Evolutionary conservation across 2,797 vertebrate species (phyloP), one percentile per base, ranked within the genome.

Genomic region (Chrosomus eos): DNA sequence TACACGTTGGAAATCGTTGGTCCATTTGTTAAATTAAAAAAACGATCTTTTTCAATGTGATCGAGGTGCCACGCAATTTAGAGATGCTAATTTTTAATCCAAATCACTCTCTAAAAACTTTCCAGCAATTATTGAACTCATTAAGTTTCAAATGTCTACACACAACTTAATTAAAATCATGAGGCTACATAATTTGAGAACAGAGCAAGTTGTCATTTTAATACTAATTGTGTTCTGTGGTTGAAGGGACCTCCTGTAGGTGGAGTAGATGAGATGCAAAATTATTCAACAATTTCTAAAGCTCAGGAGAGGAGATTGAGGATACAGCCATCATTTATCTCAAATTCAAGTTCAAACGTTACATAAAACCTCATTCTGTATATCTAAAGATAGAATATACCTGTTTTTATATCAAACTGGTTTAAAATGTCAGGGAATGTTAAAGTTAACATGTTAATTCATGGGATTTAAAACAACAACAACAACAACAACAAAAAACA

Each of bases 81-180:
- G 45, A 68, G 60, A 75, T n/a, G 3, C 70, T 81, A 5, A 85
- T 85, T 75, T 66, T 74, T 26, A 75, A 77, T 21, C 36, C 78
- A 78, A 76, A 78, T 81, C 43, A 72, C 78, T 85, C 60, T 66
- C n/a, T 23, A 64, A 33, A 51, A 74, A 64, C 71, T 71, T 87
- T 84, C 14, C 72, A 84, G 62, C 79, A 82, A 75, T 82, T 75
- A 79, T 74, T 70, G 26, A 62, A 66, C 67, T 79, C 71, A 75
- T 86, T 84, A 79, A 64, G 79, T 70, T 87, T 58, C 31, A 75
- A 78, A 78, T 75, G 85, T 70, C 76, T 86, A 74, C 11, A 45
- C n/a, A 13, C 3, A 38, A 67, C 72, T 79, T 82, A 18, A 84
- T 86, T 84, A 80, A 76, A 88, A 86, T 85, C 82, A 80, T 16